Evolutionary conservation across 2,888 invertebrate genomes (phyloP), one percentile per base, ranked within the genome.

Genomic region (Cotesia congregata): DNA sequence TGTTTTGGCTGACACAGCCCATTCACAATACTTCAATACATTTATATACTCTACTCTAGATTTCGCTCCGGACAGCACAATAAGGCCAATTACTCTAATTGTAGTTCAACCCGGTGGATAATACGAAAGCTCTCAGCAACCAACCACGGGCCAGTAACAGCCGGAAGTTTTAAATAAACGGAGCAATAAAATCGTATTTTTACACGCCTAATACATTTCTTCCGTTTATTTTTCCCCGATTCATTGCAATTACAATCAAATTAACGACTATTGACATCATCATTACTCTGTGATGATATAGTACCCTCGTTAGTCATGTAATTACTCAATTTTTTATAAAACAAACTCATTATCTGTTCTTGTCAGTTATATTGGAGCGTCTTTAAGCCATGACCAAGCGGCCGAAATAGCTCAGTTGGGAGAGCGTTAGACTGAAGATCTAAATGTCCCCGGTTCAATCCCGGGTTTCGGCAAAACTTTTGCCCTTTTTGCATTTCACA

Each of bases 41-140:
- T 30, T 2, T 30, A 30, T 30, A 12, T 4, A 50, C 50, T 12
- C 12, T 50, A 50, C 9, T 1, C 9, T 68, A 83, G 83, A 81
- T 84, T 83, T 84, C 83, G 83, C 84, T 83, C 79, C 79, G 84
- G 86, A 86, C 86, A 86, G 85, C 85, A 87, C 86, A 87, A 87
- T 86, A 82, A 86, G 86, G 82, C 85, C 87, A 87, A 87, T 87
- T 87, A 87, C 85, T 85, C 85, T 86, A 87, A 87, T 87, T 87
- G 85, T 82, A 84, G 85, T 79, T 84, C 83, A 83, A 83, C 74
- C 77, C 70, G 78, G 81, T 82, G 83, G 81, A 85, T 84, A 83
- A 85, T 84, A 83, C 84, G 84, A 86, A 86, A 86, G 83, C 85
- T 85, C 84, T 83, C 85, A 83, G 80, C 84, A 83, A 84, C 82